Conservation (phyloP, 1,140 invertebrate genomes). For the Phocides pigmalion region DNA sequence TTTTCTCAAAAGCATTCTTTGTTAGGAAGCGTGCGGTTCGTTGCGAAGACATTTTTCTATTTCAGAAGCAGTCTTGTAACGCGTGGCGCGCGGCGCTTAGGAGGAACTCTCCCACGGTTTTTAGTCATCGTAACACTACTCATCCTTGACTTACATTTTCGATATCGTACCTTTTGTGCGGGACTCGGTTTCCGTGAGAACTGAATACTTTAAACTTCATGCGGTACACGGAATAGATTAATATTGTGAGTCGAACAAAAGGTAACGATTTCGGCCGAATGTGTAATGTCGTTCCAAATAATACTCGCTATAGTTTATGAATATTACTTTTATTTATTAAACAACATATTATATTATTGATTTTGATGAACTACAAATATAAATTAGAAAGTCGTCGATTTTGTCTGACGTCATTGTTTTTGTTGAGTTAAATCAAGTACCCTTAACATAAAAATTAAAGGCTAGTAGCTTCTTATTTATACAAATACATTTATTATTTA, state of each 20-base stretch:
- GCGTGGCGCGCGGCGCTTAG: conserved; percentile 43
- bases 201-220: conserved; percentile 64
- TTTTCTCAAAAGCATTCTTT: conserved; percentile 24
- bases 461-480: no score
- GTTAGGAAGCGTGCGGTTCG: conserved; percentile 13
- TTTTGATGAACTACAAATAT: background rate
- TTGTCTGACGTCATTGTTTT: no score
- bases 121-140: conserved; percentile 58
- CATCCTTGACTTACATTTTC: conserved; percentile 81
- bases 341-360: background rate
- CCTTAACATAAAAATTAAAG: no score
- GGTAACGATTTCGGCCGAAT: conserved; percentile 13
- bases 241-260: conserved; percentile 42
- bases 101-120: conserved; percentile 66
- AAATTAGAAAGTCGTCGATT: no score
- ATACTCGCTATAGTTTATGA: background rate
- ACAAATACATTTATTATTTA: no score
- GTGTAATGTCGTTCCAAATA: background rate
- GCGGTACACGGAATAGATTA: conserved; percentile 54
- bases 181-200: conserved; percentile 73
- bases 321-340: background rate
- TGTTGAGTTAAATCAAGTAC: no score
- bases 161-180: conserved; percentile 76
- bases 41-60: conserved; percentile 42
- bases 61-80: conserved; percentile 41